Base-by-base conservation (phyloP, 2,113 vertebrate species). In the Macroglossus sobrinus region DNA sequence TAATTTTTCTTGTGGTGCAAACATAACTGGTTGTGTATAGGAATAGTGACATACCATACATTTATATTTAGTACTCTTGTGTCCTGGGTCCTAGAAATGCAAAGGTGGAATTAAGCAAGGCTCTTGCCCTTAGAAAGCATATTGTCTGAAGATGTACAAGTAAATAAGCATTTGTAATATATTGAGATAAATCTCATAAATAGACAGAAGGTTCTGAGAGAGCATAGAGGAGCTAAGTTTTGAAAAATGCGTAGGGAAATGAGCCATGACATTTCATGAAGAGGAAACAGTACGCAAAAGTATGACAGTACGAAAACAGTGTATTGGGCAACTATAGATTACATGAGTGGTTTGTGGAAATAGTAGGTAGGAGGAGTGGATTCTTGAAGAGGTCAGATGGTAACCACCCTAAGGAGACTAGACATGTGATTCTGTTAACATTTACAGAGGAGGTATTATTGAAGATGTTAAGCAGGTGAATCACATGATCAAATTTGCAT, bases 81-180 rank as follows among this genome's bases (percentile, higher is more conserved):
- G 45, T 84, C 94, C 38, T 86, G 75, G n/a, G 45, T 81, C 38
- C 45, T 88, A 33, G 22, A 18, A 28, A 28, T 35, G 43, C 43
- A 92, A 28, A 84, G 43, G n/a, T 91, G 30, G 40, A 88, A 68
- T 89, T 92, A 80, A 85, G 57, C 45, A 93, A 93, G 64, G 38
- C 45, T 84, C 35, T 97, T 91, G 57, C 3, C 35, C 24, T 19
- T 79, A 72, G 80, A 84, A 94, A 90, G 61, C 18, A 9, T 71
- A 18, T 6, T 81, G 3, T 53, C n/a, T 85, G 69, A 89, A 64
- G 45, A 59, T 59, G 64, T 57, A 21, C 72, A 78, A 47, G 30
- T 85, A 76, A 95, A 85, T 92, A 93, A 95, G 30, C 43, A 45
- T 33, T 93, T 96, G 22, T 90, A 93, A 80, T 84, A 63, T 30